These are phyloP conservation scores for Trematomus loennbergii DNA, from an alignment of 2,113 vertebrate species.

Conservation along the genomic window DNA sequence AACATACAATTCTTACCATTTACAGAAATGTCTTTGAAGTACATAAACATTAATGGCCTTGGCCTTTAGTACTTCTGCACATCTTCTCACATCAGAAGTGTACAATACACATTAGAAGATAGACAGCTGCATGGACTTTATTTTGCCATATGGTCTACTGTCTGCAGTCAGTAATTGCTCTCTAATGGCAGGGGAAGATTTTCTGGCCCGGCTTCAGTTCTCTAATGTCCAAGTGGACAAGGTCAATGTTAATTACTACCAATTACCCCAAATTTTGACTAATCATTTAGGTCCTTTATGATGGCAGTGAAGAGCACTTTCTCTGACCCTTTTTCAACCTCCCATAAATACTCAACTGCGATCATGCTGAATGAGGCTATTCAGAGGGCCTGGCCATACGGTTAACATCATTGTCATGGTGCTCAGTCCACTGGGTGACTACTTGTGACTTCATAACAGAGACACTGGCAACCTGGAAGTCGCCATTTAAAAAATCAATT, in stretches of 20 bases:
- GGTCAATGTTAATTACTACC: slow-evolving; percentile 69
- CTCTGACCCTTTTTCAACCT: slow-evolving; percentile 41
- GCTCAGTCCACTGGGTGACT: slow-evolving; percentile 7
- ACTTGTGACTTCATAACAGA: slow-evolving; percentile 24
- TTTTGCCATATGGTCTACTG: slow-evolving; percentile 12
- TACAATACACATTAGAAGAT: slow-evolving; percentile 11
- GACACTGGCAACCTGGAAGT: neutral
- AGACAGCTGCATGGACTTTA: slow-evolving; percentile 20
- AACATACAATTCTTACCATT: neutral
- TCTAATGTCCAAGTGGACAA: slow-evolving; percentile 59
- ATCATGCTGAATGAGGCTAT: slow-evolving; percentile 42
- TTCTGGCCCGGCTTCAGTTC: slow-evolving; percentile 49
- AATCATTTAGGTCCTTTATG: slow-evolving; percentile 50
- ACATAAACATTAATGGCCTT: neutral
- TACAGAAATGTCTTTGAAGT: neutral
- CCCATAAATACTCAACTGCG: slow-evolving; percentile 33
- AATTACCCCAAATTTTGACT: slow-evolving; percentile 68
- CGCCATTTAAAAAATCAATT: too few species aligned
- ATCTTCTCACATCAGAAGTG: slow-evolving; percentile 18
- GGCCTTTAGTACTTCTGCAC: neutral
- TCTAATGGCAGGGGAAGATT: slow-evolving; percentile 42
- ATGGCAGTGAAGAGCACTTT: slow-evolving; percentile 41
- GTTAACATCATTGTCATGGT: slow-evolving; percentile 37
- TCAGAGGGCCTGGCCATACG: slow-evolving; percentile 28
- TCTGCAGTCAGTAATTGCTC: slow-evolving; percentile 52